phyloP scores from a whole-genome alignment of 2,797 vertebrate genomes.

The Neosilurus hyrtlii region DNA sequence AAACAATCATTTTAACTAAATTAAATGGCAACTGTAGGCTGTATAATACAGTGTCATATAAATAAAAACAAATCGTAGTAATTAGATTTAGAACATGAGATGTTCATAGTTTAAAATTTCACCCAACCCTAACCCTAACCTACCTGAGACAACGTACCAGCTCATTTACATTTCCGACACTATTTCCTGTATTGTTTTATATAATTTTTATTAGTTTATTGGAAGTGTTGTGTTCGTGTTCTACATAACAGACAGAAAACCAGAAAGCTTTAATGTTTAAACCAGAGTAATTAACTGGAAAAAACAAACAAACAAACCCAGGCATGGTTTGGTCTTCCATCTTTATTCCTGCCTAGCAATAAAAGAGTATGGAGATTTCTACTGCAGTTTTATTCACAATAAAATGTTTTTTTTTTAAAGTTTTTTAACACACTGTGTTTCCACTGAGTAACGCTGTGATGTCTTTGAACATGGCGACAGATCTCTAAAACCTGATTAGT shows the following conservation, averaged over 20 bases:
- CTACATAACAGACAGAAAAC: neutral
- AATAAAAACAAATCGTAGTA: neutral
- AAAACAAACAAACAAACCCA: neutral
- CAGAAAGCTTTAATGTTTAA: neutral
- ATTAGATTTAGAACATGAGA: neutral
- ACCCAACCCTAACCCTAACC: no score
- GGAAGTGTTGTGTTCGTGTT: neutral
- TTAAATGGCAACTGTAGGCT: slow-evolving; percentile 1
- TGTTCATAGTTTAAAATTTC: neutral
- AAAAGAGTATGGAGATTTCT: neutral
- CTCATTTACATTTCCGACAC: neutral
- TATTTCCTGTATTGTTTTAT: neutral
- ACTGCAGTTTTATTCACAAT: no score
- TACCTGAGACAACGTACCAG: neutral
- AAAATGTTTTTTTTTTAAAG: no score
- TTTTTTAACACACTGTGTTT: no score
- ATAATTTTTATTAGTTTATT: neutral
- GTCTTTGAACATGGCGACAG: no score
- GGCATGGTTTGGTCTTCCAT: neutral
- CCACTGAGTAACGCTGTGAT: no score
- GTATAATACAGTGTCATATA: neutral
- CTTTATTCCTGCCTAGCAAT: neutral
- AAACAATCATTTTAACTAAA: neutral
- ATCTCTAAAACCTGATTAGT: no score
- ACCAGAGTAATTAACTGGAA: neutral